Percentiles rank a stretch among this genome's conserved stretches.
Conservation (phyloP, 1,140 invertebrate genomes). For the Lutraria rhynchaena region DNA sequence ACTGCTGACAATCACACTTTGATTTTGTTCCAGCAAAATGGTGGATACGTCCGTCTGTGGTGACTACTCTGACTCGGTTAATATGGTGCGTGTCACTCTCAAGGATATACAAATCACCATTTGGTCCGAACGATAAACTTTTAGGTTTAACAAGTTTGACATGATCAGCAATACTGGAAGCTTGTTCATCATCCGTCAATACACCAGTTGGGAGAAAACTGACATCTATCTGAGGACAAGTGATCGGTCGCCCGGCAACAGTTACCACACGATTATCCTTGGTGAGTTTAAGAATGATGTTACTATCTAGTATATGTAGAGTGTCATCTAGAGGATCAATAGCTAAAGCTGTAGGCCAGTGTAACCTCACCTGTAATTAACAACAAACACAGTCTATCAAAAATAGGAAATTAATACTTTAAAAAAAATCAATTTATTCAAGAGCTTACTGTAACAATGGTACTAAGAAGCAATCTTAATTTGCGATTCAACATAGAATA, state of each 20-base stretch:
- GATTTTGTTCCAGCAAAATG: slow-evolving; percentile 97
- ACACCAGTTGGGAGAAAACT: slow-evolving; percentile 71
- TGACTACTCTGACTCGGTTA: slow-evolving; percentile 94
- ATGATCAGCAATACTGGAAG: slow-evolving; percentile 83
- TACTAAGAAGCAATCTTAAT: too few relatives aligned
- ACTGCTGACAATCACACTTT: slow-evolving; percentile 95
- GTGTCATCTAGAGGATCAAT: slow-evolving; percentile 97
- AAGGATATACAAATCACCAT: slow-evolving; percentile 96
- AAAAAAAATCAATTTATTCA: too few relatives aligned
- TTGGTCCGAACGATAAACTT: slow-evolving; percentile 95
- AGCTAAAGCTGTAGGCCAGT: slow-evolving; percentile 96
- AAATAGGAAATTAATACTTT: too few relatives aligned
- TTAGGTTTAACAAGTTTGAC: slow-evolving; percentile 95
- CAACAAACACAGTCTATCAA: background rate
- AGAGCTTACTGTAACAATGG: too few relatives aligned
- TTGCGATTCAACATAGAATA: too few relatives aligned
- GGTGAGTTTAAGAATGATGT: slow-evolving; percentile 96
- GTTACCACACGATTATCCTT: slow-evolving; percentile 94
- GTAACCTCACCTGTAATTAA: slow-evolving; percentile 88
- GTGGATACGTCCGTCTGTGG: slow-evolving; percentile 95
- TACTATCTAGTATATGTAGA: slow-evolving; percentile 97
- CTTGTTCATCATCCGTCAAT: slow-evolving; percentile 76
- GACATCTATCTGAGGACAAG: slow-evolving; percentile 89
- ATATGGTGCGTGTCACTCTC: slow-evolving; percentile 95
- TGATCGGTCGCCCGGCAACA: slow-evolving; percentile 94